A percentile compares a stretch with the other conserved stretches of the same genome.
phyloP scores from a whole-genome alignment of 2,888 invertebrate species.

The Junonia oenone region DNA sequence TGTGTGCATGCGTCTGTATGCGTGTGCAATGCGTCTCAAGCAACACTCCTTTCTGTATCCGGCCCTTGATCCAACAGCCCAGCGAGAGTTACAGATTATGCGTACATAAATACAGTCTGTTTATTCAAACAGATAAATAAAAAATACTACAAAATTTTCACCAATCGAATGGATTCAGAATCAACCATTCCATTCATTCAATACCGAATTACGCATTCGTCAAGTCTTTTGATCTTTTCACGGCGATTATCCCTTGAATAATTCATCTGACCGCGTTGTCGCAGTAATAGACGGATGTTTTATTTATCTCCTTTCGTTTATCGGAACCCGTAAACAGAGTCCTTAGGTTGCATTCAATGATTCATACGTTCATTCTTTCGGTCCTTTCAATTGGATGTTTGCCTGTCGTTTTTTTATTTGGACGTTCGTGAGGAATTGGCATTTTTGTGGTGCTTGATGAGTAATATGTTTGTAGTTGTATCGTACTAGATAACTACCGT shows the following conservation, averaged over 20 bases:
- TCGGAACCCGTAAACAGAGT: conserved; percentile 25
- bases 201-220: conserved; percentile 32
- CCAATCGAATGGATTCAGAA: not conserved
- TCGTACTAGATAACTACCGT: too few relatives aligned
- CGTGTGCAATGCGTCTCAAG: too few relatives aligned
- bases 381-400: not conserved
- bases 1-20: too few relatives aligned
- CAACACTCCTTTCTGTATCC: too few relatives aligned
- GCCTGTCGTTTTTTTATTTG: not conserved
- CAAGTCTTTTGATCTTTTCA: conserved; percentile 47
- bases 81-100: too few relatives aligned
- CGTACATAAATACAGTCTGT: too few relatives aligned
- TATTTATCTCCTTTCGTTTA: conserved; percentile 32
- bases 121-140: too few relatives aligned
- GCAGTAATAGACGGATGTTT: conserved; percentile 28
- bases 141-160: too few relatives aligned
- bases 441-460: too few relatives aligned
- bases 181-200: conserved; percentile 13
- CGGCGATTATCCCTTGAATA: conserved; percentile 47
- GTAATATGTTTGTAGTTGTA: too few relatives aligned
- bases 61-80: too few relatives aligned
- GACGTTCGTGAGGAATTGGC: not conserved
- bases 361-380: conserved; percentile 14
- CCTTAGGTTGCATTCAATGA: conserved; percentile 15
- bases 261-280: conserved; percentile 39